A percentile compares a stretch with the other conserved stretches of the same genome.
phyloP scores from a whole-genome alignment of 2,888 invertebrate species.

The Hedychridium roseum region DNA sequence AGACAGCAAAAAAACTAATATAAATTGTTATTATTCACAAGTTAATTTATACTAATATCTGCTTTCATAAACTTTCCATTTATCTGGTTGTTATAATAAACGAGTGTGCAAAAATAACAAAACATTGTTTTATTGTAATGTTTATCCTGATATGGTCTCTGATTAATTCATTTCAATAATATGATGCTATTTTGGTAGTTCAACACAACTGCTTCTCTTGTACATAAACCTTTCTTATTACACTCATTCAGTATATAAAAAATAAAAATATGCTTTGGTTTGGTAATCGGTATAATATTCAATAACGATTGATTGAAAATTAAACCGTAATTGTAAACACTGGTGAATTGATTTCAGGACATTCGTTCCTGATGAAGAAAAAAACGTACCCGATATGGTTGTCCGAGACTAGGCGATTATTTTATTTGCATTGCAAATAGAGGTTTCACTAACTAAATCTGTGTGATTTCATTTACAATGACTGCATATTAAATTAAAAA shows the following conservation, averaged over 20 bases:
- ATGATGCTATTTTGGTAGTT: too few species aligned
- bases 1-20: slow-evolving; percentile 30
- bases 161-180: not conserved
- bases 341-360: slow-evolving; percentile 29
- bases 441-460: slow-evolving; percentile 19
- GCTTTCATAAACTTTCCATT: slow-evolving; percentile 21
- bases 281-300: too few species aligned
- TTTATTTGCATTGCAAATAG: too few species aligned
- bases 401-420: too few species aligned
- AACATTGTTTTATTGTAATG: slow-evolving; percentile 27
- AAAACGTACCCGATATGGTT: too few species aligned
- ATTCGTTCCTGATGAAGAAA: slow-evolving; percentile 17
- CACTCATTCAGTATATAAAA: too few species aligned
- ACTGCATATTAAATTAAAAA: not conserved
- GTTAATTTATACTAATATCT: slow-evolving; percentile 26
- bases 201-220: too few species aligned
- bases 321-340: too few species aligned
- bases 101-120: slow-evolving; percentile 31
- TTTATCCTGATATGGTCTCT: slow-evolving; percentile 7
- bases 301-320: too few species aligned
- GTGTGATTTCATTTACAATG: not conserved
- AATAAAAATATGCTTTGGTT: too few species aligned
- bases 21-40: slow-evolving; percentile 27
- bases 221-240: too few species aligned
- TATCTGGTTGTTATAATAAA: slow-evolving; percentile 37